These are phyloP conservation scores for Mesorhabditis belari DNA, from an alignment of 2,888 invertebrate species.

Conservation along the genomic window DNA sequence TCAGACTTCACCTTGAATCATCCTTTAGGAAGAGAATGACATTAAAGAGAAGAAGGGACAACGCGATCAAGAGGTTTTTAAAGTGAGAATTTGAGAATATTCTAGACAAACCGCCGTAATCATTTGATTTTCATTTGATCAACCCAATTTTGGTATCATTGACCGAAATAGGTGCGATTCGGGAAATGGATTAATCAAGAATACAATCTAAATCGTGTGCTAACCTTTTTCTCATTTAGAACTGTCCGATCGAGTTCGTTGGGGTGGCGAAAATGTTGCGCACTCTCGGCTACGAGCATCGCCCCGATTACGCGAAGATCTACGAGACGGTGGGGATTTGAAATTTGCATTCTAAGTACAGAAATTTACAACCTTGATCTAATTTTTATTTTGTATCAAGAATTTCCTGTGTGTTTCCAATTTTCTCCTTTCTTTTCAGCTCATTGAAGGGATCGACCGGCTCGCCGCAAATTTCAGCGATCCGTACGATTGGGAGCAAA, in stretches of 20 bases:
- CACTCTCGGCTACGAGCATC: neutral
- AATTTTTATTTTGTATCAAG: no score
- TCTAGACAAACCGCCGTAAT: no score
- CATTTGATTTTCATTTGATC: no score
- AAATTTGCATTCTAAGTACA: neutral
- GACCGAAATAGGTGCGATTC: no score
- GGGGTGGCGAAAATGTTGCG: neutral
- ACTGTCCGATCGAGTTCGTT: neutral
- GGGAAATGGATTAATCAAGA: no score
- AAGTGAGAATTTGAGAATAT: no score
- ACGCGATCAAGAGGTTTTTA: neutral
- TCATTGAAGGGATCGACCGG: neutral
- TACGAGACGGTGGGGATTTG: neutral
- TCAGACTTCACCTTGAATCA: conserved; percentile 1
- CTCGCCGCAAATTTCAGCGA: neutral
- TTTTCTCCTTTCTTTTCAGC: neutral
- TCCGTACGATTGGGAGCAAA: neutral
- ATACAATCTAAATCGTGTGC: no score
- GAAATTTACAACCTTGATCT: no score
- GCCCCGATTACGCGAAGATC: neutral
- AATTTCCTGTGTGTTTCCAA: no score
- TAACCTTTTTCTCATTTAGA: neutral
- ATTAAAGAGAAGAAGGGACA: conserved; percentile 4
- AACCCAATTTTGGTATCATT: no score
- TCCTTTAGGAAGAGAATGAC: conserved; percentile 10